Evolutionary conservation across 2,113 vertebrate genomes (phyloP), one percentile per base, ranked within the genome.

Genomic region (Phasianus colchicus): DNA sequence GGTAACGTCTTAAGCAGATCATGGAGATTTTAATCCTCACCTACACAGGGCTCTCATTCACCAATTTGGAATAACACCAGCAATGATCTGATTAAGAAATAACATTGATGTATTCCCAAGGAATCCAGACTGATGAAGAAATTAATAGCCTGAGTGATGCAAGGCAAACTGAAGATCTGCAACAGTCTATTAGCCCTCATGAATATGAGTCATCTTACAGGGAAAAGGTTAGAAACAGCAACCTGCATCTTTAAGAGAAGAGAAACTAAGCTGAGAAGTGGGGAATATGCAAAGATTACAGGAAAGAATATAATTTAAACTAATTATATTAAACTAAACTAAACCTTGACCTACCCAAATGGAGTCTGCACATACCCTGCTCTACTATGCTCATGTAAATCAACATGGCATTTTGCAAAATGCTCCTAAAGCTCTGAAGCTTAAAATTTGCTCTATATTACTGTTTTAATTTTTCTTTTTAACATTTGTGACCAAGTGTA

Each of bases 221-320:
- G 75, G 36, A 93, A 92, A 94, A 82, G 45, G 36, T 83, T 92
- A 86, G 72, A 83, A 91, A 93, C 54, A 80, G 75, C 87, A 89
- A 81, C 30, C 47, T 67, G 34, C 43, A 75, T 13, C 71, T 58
- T 5, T 2, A 82, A 32, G 19, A 63, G 60, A 79, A 79, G 80
- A 71, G 70, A 76, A 85, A 19, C 38, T 70, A 80, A 91, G 25
- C 24, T 60, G 60, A n/a, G 47, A 91, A 70, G 0, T 43, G 36
- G 47, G 18, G 15, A 58, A 73, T 58, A 64, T 3, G 24, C 17
- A 66, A 74, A 64, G 83, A 75, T 40, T n/a, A 84, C 38, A 38
- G 50, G 27, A 83, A 74, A 52, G 21, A 76, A 80, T 24, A 82
- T 1, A 83, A 13, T 43, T 48, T 73, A 87, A 91, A 67, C 8